Evolutionary conservation across 2,888 invertebrate genomes (phyloP).

Genomic region (Diarsia brunnea): DNA sequence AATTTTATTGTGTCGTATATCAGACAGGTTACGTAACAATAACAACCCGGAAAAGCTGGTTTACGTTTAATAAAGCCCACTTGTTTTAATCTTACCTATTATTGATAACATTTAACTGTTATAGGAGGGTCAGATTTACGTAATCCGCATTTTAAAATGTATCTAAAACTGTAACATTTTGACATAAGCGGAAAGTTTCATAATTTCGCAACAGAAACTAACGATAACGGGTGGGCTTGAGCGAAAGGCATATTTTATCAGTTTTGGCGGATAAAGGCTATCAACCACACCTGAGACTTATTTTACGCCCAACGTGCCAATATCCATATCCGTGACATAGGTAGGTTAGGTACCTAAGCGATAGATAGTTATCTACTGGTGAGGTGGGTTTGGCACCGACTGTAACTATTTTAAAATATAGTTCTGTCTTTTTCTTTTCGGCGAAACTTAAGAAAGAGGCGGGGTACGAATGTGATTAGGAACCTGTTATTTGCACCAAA

Average conservation of each 20-base stretch:
- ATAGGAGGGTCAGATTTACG: neutral
- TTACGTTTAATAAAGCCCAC: neutral
- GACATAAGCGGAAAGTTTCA: slow-evolving; percentile 69
- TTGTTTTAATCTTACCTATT: slow-evolving; percentile 21
- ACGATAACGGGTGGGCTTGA: slow-evolving; percentile 77
- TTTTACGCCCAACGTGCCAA: slow-evolving; percentile 88
- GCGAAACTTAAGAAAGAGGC: neutral
- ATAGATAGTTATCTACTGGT: slow-evolving; percentile 33
- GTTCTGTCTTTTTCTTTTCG: slow-evolving; percentile 1
- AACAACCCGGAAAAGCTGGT: slow-evolving; percentile 8
- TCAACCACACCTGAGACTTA: slow-evolving; percentile 89
- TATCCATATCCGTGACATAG: slow-evolving; percentile 78
- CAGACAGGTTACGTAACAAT: slow-evolving; percentile 27
- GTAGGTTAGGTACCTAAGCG: slow-evolving; percentile 54
- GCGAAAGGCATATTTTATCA: slow-evolving; percentile 86
- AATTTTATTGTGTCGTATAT: slow-evolving; percentile 36
- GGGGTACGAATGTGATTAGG: neutral
- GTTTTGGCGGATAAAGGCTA: slow-evolving; percentile 88
- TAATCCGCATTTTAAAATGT: slow-evolving; percentile 28
- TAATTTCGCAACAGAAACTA: slow-evolving; percentile 78
- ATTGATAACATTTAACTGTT: slow-evolving; percentile 31
- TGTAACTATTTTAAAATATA: slow-evolving; percentile 6
- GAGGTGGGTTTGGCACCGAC: slow-evolving; percentile 9
- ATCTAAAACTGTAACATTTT: slow-evolving; percentile 31
- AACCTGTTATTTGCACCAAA: too few relatives aligned